Conservation (phyloP, 1,140 invertebrate genomes). For the Brachystomella parvula region DNA sequence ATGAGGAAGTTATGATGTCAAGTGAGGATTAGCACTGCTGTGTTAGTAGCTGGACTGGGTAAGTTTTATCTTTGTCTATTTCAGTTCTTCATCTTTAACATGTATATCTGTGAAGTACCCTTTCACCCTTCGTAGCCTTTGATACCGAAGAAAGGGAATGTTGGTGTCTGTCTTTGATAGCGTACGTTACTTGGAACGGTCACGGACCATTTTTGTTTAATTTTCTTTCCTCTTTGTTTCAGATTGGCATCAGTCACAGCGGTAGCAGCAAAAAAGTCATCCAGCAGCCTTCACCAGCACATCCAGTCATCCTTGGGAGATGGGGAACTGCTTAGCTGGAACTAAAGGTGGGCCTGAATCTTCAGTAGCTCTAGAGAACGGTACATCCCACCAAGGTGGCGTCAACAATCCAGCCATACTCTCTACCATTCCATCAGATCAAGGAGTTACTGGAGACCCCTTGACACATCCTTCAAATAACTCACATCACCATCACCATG, state of each 20-base stretch:
- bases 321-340: constrained; percentile 35
- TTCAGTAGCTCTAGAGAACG: constrained; percentile 12
- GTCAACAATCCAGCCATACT: constrained; percentile 15
- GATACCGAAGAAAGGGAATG: constrained; percentile 11
- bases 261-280: neutral
- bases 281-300: neutral
- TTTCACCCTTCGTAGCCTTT: no score
- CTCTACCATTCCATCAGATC: neutral
- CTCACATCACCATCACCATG: constrained; percentile 32
- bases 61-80: no score
- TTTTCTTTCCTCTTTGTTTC: no score
- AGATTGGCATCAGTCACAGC: neutral
- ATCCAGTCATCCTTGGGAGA: constrained; percentile 4
- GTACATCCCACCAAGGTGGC: constrained; percentile 15
- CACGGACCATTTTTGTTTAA: no score
- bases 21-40: no score
- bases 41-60: no score
- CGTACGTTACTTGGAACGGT: no score
- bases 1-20: no score
- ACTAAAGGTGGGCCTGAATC: constrained; percentile 20
- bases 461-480: constrained; percentile 22
- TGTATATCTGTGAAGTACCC: no score
- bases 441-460: constrained; percentile 1
- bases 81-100: no score
- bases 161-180: no score